Conservation (phyloP, 2,113 vertebrate genomes). For the Falco punctatus region DNA sequence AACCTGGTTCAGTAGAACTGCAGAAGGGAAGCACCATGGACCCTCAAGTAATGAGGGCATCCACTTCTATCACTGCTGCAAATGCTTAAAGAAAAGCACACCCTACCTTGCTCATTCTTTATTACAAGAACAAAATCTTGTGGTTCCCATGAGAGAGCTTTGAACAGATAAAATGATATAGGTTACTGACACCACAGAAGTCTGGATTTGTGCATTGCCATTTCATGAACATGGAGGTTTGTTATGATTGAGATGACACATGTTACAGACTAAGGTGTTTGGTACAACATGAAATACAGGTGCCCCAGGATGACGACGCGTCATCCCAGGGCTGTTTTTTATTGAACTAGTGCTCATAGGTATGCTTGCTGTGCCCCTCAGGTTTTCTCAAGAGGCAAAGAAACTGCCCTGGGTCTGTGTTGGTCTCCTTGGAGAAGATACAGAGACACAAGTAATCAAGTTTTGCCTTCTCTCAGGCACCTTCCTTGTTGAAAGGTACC, state of each 20-base stretch:
- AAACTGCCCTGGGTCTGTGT: accelerated
- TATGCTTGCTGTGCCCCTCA: neutral
- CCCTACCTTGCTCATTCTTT: neutral
- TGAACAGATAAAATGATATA: neutral
- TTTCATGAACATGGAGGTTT: neutral
- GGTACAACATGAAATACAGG: neutral
- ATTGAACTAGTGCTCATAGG: neutral
- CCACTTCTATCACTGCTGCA: neutral
- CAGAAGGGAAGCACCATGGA: neutral
- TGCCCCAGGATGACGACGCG: neutral
- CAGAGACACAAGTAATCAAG: neutral
- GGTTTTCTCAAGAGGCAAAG: neutral
- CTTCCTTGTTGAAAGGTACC: neutral
- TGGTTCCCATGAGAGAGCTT: neutral
- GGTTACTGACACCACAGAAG: neutral
- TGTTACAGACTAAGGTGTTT: neutral
- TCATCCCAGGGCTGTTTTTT: neutral
- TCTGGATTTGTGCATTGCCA: neutral
- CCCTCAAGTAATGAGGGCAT: neutral
- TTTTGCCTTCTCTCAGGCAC: neutral
- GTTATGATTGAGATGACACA: neutral
- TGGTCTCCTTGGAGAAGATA: neutral
- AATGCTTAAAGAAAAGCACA: neutral
- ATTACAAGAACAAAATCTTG: neutral
- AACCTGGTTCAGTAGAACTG: accelerated